A percentile compares a stretch with the other conserved stretches of the same genome.
phyloP scores from a whole-genome alignment of 92 coral and sea anemone species.

The Paragorgia papillata region DNA sequence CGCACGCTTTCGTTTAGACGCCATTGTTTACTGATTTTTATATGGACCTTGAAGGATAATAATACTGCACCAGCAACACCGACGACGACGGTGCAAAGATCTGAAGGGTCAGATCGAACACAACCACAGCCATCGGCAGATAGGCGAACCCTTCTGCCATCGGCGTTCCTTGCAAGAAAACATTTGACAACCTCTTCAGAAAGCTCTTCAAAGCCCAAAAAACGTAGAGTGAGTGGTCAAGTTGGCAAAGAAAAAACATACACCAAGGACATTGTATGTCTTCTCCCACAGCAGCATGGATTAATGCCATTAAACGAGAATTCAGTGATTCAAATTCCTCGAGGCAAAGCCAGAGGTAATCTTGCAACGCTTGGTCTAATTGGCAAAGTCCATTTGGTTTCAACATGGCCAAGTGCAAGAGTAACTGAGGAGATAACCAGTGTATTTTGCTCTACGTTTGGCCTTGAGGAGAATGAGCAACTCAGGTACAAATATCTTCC shows the following conservation, averaged over 20 bases:
- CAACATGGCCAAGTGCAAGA: too few species aligned
- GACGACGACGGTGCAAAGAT: constrained; percentile 5
- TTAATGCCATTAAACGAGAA: background rate
- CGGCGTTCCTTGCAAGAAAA: constrained; percentile 20
- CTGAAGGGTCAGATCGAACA: constrained; percentile 4
- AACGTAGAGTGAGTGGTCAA: constrained; percentile 25
- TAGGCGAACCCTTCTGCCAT: constrained; percentile 18
- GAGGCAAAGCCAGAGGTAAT: constrained; percentile 30
- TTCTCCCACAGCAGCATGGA: background rate
- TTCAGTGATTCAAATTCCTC: constrained; percentile 9
- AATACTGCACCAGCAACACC: background rate
- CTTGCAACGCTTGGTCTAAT: constrained; percentile 34
- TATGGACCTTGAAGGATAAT: too few species aligned
- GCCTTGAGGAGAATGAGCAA: too few species aligned
- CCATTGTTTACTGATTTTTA: too few species aligned
- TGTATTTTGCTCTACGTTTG: too few species aligned
- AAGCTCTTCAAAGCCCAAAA: background rate
- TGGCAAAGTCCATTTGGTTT: too few species aligned
- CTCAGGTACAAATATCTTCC: too few species aligned
- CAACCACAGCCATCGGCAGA: constrained; percentile 6
- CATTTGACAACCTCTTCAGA: constrained; percentile 6
- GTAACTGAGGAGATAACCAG: too few species aligned
- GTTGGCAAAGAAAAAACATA: constrained; percentile 20
- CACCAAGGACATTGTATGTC: constrained; percentile 29
- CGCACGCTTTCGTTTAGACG: too few species aligned